Percentiles rank a stretch among this genome's conserved stretches.
These are phyloP conservation scores for Pachypeltis micranthus DNA, from an alignment of 1,140 invertebrate genomes.

Conservation along the genomic window DNA sequence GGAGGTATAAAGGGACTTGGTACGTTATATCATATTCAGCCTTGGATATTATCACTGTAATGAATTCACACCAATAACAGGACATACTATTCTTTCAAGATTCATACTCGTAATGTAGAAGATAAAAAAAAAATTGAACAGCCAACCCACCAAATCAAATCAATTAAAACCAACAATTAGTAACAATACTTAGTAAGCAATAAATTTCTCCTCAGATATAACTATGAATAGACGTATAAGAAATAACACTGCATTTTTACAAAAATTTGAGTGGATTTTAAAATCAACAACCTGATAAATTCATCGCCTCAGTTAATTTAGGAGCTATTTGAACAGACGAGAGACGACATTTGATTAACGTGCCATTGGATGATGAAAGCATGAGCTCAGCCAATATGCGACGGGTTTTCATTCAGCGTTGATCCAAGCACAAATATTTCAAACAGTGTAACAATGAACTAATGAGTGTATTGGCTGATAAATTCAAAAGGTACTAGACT, in stretches of 20 bases:
- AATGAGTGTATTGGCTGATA: too few relatives aligned
- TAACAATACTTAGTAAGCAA: constrained; percentile 1
- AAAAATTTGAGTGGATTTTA: too few relatives aligned
- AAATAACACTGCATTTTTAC: too few relatives aligned
- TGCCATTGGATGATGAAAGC: too few relatives aligned
- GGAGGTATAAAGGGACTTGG: too few relatives aligned
- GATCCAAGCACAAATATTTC: too few relatives aligned
- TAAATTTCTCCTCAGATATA: background rate
- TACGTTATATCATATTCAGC: constrained; percentile 5
- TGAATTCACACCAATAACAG: background rate
- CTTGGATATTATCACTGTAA: constrained; percentile 7
- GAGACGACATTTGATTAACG: too few relatives aligned
- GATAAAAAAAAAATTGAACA: background rate
- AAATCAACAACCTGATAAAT: background rate
- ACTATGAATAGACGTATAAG: background rate
- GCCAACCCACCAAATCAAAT: constrained; percentile 6
- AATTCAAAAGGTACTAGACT: too few relatives aligned
- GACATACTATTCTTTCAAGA: background rate
- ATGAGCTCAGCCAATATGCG: too few relatives aligned
- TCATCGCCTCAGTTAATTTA: background rate
- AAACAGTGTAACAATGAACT: too few relatives aligned
- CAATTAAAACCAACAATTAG: constrained; percentile 4
- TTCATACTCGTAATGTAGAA: background rate
- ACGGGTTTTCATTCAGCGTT: too few relatives aligned
- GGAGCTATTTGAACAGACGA: background rate